Percentiles rank a stretch among this genome's conserved stretches.
Evolutionary conservation across 2,113 vertebrate genomes (phyloP).

Genomic region (Platysteira castanea): DNA sequence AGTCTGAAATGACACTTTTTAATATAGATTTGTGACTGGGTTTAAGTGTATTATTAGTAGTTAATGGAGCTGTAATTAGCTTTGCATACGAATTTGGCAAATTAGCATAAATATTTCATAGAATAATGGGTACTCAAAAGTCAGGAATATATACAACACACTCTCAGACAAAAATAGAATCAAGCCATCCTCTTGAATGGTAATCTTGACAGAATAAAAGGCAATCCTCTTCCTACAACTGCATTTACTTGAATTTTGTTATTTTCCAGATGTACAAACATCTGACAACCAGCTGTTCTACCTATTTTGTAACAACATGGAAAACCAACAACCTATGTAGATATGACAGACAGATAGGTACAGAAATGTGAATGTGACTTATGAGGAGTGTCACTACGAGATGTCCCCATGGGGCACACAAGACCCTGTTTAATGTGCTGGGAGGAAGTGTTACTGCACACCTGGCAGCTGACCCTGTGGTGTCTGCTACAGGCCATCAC

Average conservation of each 20-base stretch:
- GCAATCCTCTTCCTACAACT: neutral
- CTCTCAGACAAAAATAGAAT: neutral
- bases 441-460: neutral
- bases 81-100: neutral
- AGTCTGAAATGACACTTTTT: neutral
- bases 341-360: neutral
- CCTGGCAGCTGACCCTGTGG: neutral
- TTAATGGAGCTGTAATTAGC: neutral
- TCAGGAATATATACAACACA: neutral
- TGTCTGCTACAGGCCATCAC: neutral
- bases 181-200: neutral
- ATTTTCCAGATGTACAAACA: neutral
- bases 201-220: neutral
- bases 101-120: neutral
- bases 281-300: neutral
- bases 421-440: neutral
- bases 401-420: neutral
- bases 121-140: neutral
- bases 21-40: neutral
- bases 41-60: neutral
- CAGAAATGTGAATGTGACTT: neutral
- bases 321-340: neutral
- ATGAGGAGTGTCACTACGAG: neutral
- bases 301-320: neutral
- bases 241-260: neutral